Conservation (phyloP, 2,888 invertebrate genomes). For the Drosophila algonquin region DNA sequence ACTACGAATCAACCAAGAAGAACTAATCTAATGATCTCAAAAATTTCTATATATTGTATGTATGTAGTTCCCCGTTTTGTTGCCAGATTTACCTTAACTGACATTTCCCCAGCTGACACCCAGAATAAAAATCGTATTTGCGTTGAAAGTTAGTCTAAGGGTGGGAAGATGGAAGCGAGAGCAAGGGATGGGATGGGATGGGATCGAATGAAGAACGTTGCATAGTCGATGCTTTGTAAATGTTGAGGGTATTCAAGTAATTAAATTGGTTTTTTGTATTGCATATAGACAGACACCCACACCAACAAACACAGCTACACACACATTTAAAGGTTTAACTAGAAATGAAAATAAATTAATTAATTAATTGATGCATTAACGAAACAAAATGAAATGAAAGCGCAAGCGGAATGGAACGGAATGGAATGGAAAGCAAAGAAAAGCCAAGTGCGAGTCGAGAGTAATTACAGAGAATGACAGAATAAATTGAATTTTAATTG, state of each 20-base stretch:
- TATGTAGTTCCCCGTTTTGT: slow-evolving; percentile 29
- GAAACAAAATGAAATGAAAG: slow-evolving; percentile 18
- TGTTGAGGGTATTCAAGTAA: slow-evolving; percentile 52
- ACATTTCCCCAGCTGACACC: slow-evolving; percentile 47
- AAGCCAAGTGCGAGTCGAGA: slow-evolving; percentile 37
- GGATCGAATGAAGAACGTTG: slow-evolving; percentile 11
- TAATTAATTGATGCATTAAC: slow-evolving; percentile 60
- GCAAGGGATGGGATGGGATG: neutral
- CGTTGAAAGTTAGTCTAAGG: slow-evolving; percentile 30
- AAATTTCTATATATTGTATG: slow-evolving; percentile 46
- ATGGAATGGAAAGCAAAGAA: slow-evolving; percentile 17
- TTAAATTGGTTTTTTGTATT: slow-evolving; percentile 61
- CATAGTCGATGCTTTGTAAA: slow-evolving; percentile 52
- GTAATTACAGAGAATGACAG: slow-evolving; percentile 25
- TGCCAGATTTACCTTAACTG: neutral
- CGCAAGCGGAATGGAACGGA: neutral
- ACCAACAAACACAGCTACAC: slow-evolving; percentile 21
- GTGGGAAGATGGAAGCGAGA: slow-evolving; percentile 16
- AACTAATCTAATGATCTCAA: slow-evolving; percentile 67
- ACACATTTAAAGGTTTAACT: slow-evolving; percentile 55
- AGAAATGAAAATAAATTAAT: slow-evolving; percentile 61
- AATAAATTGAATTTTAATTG: slow-evolving; percentile 70
- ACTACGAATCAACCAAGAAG: slow-evolving; percentile 30
- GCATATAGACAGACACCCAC: slow-evolving; percentile 32
- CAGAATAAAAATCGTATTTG: slow-evolving; percentile 45